phyloP scores from a whole-genome alignment of 2,797 vertebrate species.

The Ficedula albicollis region DNA sequence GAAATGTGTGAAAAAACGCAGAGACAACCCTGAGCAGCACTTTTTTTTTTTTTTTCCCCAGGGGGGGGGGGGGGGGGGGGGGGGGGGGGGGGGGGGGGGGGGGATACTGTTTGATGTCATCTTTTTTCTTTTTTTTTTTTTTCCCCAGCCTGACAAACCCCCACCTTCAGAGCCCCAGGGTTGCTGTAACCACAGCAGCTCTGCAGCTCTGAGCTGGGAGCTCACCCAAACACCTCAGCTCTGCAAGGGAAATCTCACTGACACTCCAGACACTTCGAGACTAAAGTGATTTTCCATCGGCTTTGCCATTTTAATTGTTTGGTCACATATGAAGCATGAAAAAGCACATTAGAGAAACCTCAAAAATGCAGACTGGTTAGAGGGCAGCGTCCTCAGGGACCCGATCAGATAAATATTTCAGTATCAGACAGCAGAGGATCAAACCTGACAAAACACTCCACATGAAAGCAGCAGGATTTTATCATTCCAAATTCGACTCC shows the following conservation, averaged over 20 bases:
- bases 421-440: not conserved
- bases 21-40: not conserved
- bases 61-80: too few species aligned
- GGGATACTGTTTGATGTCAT: too few species aligned
- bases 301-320: not conserved
- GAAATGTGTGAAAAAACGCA: too few species aligned
- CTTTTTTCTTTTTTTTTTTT: not conserved
- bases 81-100: too few species aligned
- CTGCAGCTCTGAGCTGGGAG: not conserved
- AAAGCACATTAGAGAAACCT: not conserved
- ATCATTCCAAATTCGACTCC: not conserved
- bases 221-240: not conserved
- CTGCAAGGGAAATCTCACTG: not conserved
- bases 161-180: fast-evolving
- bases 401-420: not conserved
- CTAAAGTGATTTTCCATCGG: not conserved
- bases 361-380: not conserved
- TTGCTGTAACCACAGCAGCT: not conserved
- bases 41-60: not conserved
- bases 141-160: not conserved
- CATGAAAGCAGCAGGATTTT: not conserved
- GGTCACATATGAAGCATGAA: fast-evolving
- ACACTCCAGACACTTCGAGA: not conserved
- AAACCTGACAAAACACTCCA: not conserved
- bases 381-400: not conserved